phyloP scores from a whole-genome alignment of 1,140 invertebrate species.

The Chironomus tepperi region DNA sequence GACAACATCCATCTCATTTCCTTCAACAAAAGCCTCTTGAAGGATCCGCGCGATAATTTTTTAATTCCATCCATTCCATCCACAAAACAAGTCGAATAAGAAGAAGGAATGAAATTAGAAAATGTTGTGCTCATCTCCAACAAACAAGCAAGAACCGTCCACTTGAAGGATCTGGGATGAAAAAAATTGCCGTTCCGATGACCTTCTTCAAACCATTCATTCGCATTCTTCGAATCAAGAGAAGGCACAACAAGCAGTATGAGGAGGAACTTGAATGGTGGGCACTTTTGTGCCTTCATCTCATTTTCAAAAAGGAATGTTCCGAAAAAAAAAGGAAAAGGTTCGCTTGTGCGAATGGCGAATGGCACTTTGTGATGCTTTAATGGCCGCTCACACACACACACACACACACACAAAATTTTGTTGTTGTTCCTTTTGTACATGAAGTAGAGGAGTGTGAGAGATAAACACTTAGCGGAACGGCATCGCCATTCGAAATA shows the following conservation, averaged over 20 bases:
- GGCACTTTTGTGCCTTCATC: not conserved
- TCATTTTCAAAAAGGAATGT: not conserved
- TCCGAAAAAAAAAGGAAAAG: not conserved
- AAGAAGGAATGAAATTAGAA: no score
- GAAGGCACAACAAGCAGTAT: not conserved
- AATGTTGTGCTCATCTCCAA: no score
- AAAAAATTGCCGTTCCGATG: not conserved
- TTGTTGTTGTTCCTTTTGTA: not conserved
- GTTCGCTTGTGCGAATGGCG: not conserved
- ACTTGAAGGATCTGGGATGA: no score
- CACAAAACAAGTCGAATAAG: no score
- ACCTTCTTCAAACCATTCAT: not conserved
- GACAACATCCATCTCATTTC: no score
- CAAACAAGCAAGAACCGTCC: not conserved
- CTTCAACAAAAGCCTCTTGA: no score
- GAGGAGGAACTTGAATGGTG: not conserved
- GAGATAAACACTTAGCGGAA: conserved; percentile 1
- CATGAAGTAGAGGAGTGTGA: not conserved
- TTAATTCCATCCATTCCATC: no score
- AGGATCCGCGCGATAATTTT: no score
- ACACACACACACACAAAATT: not conserved
- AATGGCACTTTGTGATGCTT: not conserved
- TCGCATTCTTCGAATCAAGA: not conserved
- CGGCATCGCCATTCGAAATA: not conserved
- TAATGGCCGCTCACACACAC: not conserved